A percentile compares a stretch with the other conserved stretches of the same genome.
These are phyloP conservation scores for Pyrgilauda ruficollis DNA, from an alignment of 2,113 vertebrate species.

Conservation along the genomic window DNA sequence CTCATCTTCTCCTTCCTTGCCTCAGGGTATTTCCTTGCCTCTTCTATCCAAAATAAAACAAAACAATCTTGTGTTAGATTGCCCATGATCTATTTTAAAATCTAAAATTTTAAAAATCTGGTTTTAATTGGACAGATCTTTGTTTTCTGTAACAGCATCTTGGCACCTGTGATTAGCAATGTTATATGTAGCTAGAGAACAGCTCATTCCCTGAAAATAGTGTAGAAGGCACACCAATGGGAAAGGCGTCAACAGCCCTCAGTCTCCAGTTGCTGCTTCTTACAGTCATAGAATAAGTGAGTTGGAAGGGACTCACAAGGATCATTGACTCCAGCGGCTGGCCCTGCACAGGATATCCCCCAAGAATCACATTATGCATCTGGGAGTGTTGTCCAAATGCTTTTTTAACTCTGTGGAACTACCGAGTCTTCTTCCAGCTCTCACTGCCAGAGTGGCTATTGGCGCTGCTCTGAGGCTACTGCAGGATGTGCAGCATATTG, in stretches of 20 bases:
- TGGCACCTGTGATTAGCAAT: background rate
- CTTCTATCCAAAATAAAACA: background rate
- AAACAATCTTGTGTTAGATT: background rate
- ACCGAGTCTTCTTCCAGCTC: background rate
- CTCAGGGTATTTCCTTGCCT: background rate
- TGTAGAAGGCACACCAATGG: background rate
- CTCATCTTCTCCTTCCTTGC: background rate
- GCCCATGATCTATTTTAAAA: background rate
- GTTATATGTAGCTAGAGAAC: background rate
- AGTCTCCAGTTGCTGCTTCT: background rate
- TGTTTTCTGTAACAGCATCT: background rate
- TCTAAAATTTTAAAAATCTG: background rate
- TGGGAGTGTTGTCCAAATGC: rapidly evolving
- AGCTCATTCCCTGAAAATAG: background rate
- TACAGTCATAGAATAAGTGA: background rate
- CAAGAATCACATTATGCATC: background rate
- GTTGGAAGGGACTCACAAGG: background rate
- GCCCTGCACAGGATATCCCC: background rate
- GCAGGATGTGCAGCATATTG: rapidly evolving
- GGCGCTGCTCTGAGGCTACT: background rate
- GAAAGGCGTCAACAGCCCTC: background rate
- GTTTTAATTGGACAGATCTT: background rate
- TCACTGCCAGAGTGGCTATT: background rate
- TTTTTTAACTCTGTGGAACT: background rate
- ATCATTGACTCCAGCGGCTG: background rate